Conservation (phyloP, 2,113 vertebrate species). For the Aphelocoma coerulescens region DNA sequence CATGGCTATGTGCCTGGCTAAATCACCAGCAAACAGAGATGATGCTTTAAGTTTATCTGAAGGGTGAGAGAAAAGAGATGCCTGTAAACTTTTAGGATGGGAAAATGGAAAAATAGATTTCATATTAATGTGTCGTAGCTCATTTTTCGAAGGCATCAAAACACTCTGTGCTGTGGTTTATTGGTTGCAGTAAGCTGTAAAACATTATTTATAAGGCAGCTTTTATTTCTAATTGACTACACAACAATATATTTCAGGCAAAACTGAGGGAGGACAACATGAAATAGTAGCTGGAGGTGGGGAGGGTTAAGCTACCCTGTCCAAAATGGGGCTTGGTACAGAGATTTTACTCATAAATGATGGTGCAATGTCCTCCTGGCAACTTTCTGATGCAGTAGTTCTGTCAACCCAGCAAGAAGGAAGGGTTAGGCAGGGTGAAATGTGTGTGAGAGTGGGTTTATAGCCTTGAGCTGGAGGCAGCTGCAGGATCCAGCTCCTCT, state of each 20-base stretch:
- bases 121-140: neutral
- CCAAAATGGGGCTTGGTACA: neutral
- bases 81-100: neutral
- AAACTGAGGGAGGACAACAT: neutral
- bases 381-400: neutral
- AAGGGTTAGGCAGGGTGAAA: neutral
- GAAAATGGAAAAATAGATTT: neutral
- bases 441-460: fast-evolving
- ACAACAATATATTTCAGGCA: neutral
- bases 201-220: neutral
- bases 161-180: neutral
- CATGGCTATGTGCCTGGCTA: neutral
- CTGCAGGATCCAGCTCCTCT: neutral
- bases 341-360: neutral
- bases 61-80: neutral
- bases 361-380: neutral
- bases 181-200: neutral
- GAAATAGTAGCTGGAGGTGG: neutral
- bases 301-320: neutral
- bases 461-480: neutral
- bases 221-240: constrained; percentile 20
- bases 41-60: neutral
- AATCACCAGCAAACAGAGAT: constrained; percentile 24
- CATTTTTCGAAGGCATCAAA: neutral
- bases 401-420: neutral